Evolutionary conservation across 1,140 invertebrate genomes (phyloP).

Genomic region (Zaprionus gabonicus): DNA sequence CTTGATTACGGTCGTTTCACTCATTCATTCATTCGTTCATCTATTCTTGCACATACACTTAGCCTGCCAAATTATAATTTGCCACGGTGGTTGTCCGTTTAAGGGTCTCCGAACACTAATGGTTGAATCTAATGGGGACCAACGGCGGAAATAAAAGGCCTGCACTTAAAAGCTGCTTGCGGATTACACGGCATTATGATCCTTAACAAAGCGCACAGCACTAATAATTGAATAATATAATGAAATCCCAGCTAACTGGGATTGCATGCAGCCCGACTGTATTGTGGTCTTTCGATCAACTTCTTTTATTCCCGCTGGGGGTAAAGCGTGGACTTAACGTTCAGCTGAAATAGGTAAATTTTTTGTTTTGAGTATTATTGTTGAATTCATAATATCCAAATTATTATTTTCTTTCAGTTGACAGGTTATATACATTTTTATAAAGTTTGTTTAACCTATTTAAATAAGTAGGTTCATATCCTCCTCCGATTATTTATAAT

Average conservation of each 20-base stretch:
- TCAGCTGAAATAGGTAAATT: not conserved
- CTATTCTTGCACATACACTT: conserved; percentile 40
- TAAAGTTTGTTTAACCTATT: no score
- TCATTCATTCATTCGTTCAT: conserved; percentile 39
- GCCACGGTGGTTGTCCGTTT: conserved; percentile 59
- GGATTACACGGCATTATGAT: conserved; percentile 76
- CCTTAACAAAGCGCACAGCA: conserved; percentile 58
- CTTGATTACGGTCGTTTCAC: conserved; percentile 45
- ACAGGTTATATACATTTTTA: not conserved
- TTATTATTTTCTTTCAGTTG: not conserved
- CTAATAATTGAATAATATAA: conserved; percentile 80
- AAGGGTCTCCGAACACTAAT: conserved; percentile 47
- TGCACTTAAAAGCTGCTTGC: conserved; percentile 67
- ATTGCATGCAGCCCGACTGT: not conserved
- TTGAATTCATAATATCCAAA: conserved; percentile 32
- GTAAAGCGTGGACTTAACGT: not conserved
- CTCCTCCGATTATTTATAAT: no score
- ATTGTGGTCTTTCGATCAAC: not conserved
- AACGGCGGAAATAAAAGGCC: conserved; percentile 76
- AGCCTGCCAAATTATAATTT: conserved; percentile 44
- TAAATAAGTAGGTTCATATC: no score
- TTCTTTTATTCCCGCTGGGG: not conserved
- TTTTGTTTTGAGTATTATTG: not conserved
- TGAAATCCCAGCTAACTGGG: conserved; percentile 47
- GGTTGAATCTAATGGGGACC: conserved; percentile 61